A percentile compares a stretch with the other conserved stretches of the same genome.
Evolutionary conservation across 2,797 vertebrate species (phyloP).

Genomic region (Ptychobarbus kaznakovi): DNA sequence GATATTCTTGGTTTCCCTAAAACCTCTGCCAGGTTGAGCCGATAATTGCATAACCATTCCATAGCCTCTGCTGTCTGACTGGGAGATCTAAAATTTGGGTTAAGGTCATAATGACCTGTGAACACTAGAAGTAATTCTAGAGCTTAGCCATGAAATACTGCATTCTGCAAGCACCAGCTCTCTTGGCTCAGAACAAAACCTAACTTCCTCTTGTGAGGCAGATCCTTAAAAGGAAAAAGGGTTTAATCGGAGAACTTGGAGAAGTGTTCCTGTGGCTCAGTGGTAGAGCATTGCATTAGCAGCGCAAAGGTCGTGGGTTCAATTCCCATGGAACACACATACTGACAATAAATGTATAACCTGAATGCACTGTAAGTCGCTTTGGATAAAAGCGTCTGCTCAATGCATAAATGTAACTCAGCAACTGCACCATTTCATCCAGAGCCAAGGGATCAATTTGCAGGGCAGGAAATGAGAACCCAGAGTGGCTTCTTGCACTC

Average conservation of each 20-base stretch:
- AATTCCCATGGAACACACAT: too few relatives aligned
- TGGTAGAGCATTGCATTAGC: too few relatives aligned
- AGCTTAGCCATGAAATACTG: background rate
- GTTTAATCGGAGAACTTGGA: conserved; percentile 49
- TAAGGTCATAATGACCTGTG: background rate
- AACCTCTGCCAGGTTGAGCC: background rate
- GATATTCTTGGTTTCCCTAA: background rate
- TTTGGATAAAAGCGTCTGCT: too few relatives aligned
- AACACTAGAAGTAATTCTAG: background rate
- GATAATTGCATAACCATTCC: conserved; percentile 21
- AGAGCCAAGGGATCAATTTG: conserved; percentile 60
- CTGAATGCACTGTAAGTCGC: too few relatives aligned
- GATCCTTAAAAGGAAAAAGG: conserved; percentile 43
- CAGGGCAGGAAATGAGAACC: conserved; percentile 53
- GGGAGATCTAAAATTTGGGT: background rate
- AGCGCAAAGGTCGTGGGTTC: too few relatives aligned
- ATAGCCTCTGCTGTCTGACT: background rate
- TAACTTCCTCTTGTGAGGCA: conserved; percentile 49
- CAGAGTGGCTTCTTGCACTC: conserved; percentile 31
- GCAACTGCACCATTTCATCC: conserved; percentile 50
- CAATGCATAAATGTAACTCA: too few relatives aligned
- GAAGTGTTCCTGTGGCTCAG: too few relatives aligned
- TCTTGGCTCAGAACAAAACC: conserved; percentile 18
- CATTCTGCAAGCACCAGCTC: background rate
- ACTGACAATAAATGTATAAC: too few relatives aligned